Percentiles rank a stretch among this genome's conserved stretches.
phyloP scores from a whole-genome alignment of 2,888 invertebrate species.

The Psococerastis gibbosa region DNA sequence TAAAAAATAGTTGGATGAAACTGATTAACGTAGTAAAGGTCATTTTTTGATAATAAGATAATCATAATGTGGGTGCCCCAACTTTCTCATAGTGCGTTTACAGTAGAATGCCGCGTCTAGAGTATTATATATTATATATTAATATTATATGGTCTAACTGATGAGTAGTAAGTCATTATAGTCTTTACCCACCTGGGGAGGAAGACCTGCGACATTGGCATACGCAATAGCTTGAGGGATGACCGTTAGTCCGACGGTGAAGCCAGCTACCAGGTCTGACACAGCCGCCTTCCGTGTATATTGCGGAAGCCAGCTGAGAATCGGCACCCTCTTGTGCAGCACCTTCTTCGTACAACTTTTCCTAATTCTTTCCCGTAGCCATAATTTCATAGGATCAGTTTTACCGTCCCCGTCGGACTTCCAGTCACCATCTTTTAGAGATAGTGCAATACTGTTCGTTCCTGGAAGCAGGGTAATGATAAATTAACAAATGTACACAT shows the following conservation, averaged over 20 bases:
- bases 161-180: too few relatives aligned
- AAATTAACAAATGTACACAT: too few relatives aligned
- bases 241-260: conserved; percentile 57
- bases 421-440: not conserved
- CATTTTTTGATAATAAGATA: too few relatives aligned
- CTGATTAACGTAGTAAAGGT: too few relatives aligned
- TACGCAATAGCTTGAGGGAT: conserved; percentile 65
- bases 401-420: not conserved
- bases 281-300: conserved; percentile 36
- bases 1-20: too few relatives aligned
- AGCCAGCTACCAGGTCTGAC: conserved; percentile 52
- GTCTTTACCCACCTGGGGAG: conserved; percentile 39
- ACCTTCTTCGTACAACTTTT: conserved; percentile 20
- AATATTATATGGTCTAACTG: too few relatives aligned
- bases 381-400: not conserved
- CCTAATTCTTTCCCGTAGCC: conserved; percentile 14
- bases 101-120: too few relatives aligned
- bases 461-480: not conserved
- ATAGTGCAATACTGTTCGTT: not conserved
- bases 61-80: too few relatives aligned
- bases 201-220: conserved; percentile 50
- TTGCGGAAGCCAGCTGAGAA: conserved; percentile 35
- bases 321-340: conserved; percentile 30
- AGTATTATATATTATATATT: too few relatives aligned
- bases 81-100: too few relatives aligned